Conservation (phyloP, 2,888 invertebrate genomes). For the Sarcophaga caerulescens region DNA sequence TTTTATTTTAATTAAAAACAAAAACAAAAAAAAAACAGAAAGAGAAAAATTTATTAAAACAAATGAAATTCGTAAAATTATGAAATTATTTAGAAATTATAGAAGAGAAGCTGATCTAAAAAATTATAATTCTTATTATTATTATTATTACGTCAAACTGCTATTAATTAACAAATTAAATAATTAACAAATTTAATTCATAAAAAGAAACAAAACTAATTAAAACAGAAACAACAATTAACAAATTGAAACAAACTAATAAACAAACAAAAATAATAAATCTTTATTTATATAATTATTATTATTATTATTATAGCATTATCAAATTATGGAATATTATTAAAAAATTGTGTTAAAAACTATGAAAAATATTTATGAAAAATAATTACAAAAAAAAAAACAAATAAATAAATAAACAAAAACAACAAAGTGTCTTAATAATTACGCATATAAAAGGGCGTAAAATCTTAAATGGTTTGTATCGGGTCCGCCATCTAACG, state of each 20-base stretch:
- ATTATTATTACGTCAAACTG: constrained; percentile 63
- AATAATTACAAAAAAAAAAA: constrained; percentile 27
- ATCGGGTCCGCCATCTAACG: no score
- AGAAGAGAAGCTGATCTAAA: constrained; percentile 37
- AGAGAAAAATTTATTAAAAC: background rate
- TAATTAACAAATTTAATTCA: no score
- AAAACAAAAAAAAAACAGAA: constrained; percentile 9
- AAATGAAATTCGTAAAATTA: constrained; percentile 38
- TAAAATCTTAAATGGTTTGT: no score
- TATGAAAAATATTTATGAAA: constrained; percentile 48
- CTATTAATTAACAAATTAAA: constrained; percentile 42
- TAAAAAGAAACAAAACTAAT: constrained; percentile 23
- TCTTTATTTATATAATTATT: constrained; percentile 65
- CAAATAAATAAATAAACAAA: background rate
- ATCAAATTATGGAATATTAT: constrained; percentile 66
- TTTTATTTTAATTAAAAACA: constrained; percentile 26
- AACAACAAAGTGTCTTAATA: background rate
- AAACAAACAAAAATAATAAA: constrained; percentile 9
- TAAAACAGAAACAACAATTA: constrained; percentile 30
- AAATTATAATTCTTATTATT: constrained; percentile 35
- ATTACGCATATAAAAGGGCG: no score
- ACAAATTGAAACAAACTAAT: constrained; percentile 41
- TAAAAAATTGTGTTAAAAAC: constrained; percentile 66
- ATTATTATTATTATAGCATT: constrained; percentile 64
- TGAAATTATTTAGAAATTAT: constrained; percentile 59